Evolutionary conservation across 2,888 invertebrate species (phyloP).

Genomic region (Ennomos erosarius): DNA sequence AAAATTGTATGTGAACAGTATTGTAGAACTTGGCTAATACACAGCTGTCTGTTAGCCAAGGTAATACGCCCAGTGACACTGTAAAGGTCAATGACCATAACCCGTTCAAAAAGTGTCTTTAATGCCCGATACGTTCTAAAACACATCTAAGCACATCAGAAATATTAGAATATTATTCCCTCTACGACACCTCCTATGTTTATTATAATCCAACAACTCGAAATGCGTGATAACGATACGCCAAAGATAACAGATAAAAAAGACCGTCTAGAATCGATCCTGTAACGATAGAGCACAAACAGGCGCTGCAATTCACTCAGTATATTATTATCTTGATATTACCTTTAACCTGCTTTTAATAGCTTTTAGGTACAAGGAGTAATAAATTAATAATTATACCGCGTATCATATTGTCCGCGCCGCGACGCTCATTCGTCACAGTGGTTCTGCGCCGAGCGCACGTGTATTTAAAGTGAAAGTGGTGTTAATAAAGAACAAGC

Average conservation of each 20-base stretch:
- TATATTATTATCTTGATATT: conserved; percentile 30
- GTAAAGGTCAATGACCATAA: no score
- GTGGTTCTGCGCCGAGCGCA: conserved; percentile 52
- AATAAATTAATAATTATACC: conserved; percentile 32
- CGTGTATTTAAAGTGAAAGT: conserved; percentile 59
- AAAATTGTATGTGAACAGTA: no score
- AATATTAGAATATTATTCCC: no score
- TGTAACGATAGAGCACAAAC: conserved; percentile 35
- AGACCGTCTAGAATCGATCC: conserved; percentile 16
- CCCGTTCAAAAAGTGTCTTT: no score
- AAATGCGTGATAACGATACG: conserved; percentile 33
- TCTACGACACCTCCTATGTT: neutral
- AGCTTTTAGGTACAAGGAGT: conserved; percentile 28
- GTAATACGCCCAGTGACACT: no score
- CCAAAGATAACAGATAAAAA: conserved; percentile 24
- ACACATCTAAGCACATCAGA: no score
- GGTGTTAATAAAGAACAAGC: conserved; percentile 34
- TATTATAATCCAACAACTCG: conserved; percentile 17
- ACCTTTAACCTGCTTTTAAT: conserved; percentile 44
- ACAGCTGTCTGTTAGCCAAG: no score
- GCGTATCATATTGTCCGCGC: conserved; percentile 38
- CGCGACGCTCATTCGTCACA: conserved; percentile 61
- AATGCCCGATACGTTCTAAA: no score
- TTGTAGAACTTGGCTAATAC: no score
- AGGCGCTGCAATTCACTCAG: conserved; percentile 29